Base-by-base conservation (phyloP, 2,888 invertebrate genomes). In the Zygaena filipendulae region DNA sequence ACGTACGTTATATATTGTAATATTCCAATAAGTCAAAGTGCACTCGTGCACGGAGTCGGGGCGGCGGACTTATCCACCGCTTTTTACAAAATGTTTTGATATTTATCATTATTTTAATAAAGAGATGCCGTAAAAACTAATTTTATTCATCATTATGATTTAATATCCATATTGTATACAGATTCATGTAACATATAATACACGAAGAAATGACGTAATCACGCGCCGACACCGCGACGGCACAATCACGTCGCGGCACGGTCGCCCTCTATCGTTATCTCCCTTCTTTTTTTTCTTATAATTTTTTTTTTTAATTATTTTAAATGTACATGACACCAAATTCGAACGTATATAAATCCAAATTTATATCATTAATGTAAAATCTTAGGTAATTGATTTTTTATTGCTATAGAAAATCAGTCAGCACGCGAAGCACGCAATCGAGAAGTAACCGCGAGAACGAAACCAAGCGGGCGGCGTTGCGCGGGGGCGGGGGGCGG, bases 121-220 rank as follows among this genome's bases (percentile, higher is more conserved):
- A 77, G 75, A 75, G 79, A 77, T 75, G 77, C 69, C 77, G 70
- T 77, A 74, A 75, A 75, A 77, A 77, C 77, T 77, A 77, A 72
- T 71, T n/a, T 74, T 72, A 75, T 72, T 72, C 67, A 74, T 74
- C 62, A 72, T 74, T 79, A 75, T 67, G 64, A 79, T 70, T 77
- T 74, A n/a, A 74, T 74, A 75, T 79, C 77, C 79, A 77, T 77
- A 79, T 81, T 77, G 77, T 80, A 75, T 81, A 82, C 82, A 82
- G 82, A 79, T 82, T 83, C 80, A 82, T 83, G 84, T 83, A 83
- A 83, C 83, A 81, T 82, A 81, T 80, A 75, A 82, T 81, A 83
- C 82, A 82, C 82, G 79, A 79, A 82, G 74, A 77, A 77, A 71
- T 71, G 77, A 75, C 77, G 77, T 80, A 75, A 75, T 70, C 77